A percentile compares a stretch with the other conserved stretches of the same genome.
These are phyloP conservation scores for Drosophila arawakana DNA, from an alignment of 1,140 invertebrate species.

Conservation along the genomic window DNA sequence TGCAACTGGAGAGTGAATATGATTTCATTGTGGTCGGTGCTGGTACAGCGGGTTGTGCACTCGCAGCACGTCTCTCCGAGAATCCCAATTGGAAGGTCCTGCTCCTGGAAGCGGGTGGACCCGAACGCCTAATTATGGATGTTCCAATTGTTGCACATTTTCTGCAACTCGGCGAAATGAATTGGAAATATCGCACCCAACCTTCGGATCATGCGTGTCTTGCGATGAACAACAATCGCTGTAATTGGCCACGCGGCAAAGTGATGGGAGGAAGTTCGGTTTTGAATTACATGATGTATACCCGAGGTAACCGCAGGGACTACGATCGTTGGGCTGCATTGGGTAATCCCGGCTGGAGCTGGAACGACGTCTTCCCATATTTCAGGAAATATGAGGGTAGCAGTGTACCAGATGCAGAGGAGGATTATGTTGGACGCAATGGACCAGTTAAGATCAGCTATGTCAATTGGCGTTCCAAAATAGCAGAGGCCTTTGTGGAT, in stretches of 20 bases:
- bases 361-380: conserved; percentile 92
- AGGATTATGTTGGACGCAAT: conserved; percentile 86
- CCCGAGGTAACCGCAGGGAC: conserved; percentile 90
- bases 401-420: conserved; percentile 86
- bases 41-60: conserved; percentile 89
- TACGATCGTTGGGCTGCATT: conserved; percentile 91
- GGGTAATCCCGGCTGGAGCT: conserved; percentile 93
- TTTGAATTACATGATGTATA: conserved; percentile 96
- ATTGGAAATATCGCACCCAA: conserved; percentile 90
- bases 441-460: conserved; percentile 86
- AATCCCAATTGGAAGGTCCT: conserved; percentile 87
- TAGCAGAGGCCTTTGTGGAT: conserved; percentile 89
- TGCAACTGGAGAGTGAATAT: conserved; percentile 82
- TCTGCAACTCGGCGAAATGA: conserved; percentile 87
- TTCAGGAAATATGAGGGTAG: conserved; percentile 92
- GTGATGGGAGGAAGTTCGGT: conserved; percentile 94
- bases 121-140: conserved; percentile 88
- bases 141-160: conserved; percentile 88
- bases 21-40: conserved; percentile 90
- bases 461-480: conserved; percentile 87
- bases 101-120: conserved; percentile 88
- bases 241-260: conserved; percentile 91
- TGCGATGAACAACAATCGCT: conserved; percentile 85
- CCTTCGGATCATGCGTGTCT: conserved; percentile 85
- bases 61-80: conserved; percentile 88